Conservation (phyloP, 1,140 invertebrate genomes). For the Drosophila prosaltans region DNA sequence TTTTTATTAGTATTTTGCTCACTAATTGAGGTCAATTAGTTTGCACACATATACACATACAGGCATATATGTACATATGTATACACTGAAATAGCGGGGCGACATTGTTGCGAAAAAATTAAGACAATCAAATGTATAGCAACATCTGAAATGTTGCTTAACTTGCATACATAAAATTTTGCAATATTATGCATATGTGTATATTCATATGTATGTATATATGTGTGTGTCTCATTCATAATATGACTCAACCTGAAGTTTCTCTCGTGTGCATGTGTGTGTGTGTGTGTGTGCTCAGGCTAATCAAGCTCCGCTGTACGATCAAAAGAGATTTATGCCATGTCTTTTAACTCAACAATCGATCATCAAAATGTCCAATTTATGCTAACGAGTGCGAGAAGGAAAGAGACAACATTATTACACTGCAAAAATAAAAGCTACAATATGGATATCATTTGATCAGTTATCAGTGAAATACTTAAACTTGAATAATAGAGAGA, state of each 20-base stretch:
- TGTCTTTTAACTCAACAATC: constrained; percentile 53
- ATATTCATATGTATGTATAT: not conserved
- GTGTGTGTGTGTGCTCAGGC: constrained; percentile 22
- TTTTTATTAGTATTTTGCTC: constrained; percentile 29
- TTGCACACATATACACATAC: constrained; percentile 44
- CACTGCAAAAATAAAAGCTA: not conserved
- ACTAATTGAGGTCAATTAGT: constrained; percentile 80
- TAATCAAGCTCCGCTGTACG: constrained; percentile 25
- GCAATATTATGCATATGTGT: constrained; percentile 62
- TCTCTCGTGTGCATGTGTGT: constrained; percentile 8
- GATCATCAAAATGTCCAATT: constrained; percentile 67
- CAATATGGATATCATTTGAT: not conserved
- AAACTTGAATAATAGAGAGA: too few species aligned
- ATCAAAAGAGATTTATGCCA: constrained; percentile 47
- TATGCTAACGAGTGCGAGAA: constrained; percentile 33
- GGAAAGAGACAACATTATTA: constrained; percentile 7
- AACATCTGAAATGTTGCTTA: constrained; percentile 39
- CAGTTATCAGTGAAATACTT: not conserved
- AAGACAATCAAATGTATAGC: constrained; percentile 66
- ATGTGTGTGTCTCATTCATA: not conserved
- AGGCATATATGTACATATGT: not conserved
- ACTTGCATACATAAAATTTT: constrained; percentile 51
- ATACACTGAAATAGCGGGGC: constrained; percentile 27
- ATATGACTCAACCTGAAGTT: constrained; percentile 40
- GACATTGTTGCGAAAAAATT: constrained; percentile 35